Evolutionary conservation across 1,140 invertebrate genomes (phyloP), one percentile per base, ranked within the genome.

Genomic region (Cyphomyrmex costatus): DNA sequence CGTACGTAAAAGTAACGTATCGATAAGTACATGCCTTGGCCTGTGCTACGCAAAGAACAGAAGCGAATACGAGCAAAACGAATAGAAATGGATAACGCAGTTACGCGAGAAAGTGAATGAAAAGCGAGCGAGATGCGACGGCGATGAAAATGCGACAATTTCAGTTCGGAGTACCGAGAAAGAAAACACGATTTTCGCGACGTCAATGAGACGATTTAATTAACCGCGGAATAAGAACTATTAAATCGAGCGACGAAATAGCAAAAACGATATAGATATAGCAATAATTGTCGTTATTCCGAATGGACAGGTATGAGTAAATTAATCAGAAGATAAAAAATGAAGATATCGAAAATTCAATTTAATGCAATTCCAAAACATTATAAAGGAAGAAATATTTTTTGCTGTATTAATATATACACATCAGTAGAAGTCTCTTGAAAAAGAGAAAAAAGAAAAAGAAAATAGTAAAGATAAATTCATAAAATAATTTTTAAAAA

Each of bases 311-410:
- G 58, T 82, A 49, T 36, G 46, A 63, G 63, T 53, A 56, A 53
- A 56, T 79, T 89, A 86, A 89, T 89, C 63, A 77, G 63, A 73
- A 53, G 61, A 68, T 16, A 60, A 88, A 68, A 60, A 76, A 76
- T 60, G 27, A n/a, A 85, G 56, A 84, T 58, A 80, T 51, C 46
- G 36, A 36, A 6, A n/a, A 49, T 36, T 42, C 10, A 21, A 1
- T 58, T 19, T 58, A 82, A 58, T 30, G 36, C 46, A n/a, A 65
- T 58, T 12, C 4, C 6, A n/a, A 49, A 49, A 19, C 3, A 33
- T 10, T 30, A 5, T 51, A 49, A 65, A 30, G 16, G 7, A 46
- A 21, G 21, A 10, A 21, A 33, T 24, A 46, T 70, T 30, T 46
- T 46, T 58, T 36, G 36, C 10, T 27, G 1, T 1, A 14, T 58